Percentiles rank a stretch among this genome's conserved stretches.
phyloP scores from a whole-genome alignment of 2,113 vertebrate species.

The Ameiurus melas region DNA sequence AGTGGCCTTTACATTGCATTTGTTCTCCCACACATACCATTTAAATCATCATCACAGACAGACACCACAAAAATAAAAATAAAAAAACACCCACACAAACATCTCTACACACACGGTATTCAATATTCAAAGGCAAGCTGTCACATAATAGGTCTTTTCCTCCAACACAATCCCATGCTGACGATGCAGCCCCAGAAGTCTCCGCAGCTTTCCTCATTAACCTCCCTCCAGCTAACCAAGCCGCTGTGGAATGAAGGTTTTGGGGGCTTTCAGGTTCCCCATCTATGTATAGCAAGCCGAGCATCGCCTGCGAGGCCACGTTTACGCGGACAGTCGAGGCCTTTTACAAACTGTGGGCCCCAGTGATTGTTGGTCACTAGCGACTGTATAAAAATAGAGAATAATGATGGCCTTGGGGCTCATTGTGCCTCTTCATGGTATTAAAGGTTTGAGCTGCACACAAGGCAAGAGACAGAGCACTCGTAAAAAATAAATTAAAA shows the following conservation, averaged over 20 bases:
- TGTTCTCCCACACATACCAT: slow-evolving; percentile 39
- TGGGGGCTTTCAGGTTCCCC: slow-evolving; percentile 48
- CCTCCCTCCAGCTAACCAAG: slow-evolving; percentile 36
- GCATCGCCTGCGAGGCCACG: slow-evolving; percentile 47
- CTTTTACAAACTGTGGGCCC: slow-evolving; percentile 53
- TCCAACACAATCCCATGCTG: slow-evolving; percentile 60
- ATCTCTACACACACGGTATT: slow-evolving; percentile 56
- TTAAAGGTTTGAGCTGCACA: slow-evolving; percentile 52
- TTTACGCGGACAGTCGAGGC: slow-evolving; percentile 52
- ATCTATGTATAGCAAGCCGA: slow-evolving; percentile 52
- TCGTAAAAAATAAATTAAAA: slow-evolving; percentile 18
- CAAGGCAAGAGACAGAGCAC: slow-evolving; percentile 36
- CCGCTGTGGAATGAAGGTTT: slow-evolving; percentile 54
- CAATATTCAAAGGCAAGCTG: slow-evolving; percentile 72
- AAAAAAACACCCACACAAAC: slow-evolving; percentile 46
- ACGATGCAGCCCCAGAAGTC: slow-evolving; percentile 56
- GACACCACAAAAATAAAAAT: not conserved
- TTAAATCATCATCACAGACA: slow-evolving; percentile 34
- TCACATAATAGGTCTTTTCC: slow-evolving; percentile 66
- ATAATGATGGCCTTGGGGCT: slow-evolving; percentile 58
- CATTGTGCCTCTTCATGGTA: slow-evolving; percentile 58
- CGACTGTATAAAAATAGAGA: slow-evolving; percentile 56
- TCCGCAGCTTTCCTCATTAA: slow-evolving; percentile 27
- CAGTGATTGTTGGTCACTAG: slow-evolving; percentile 55
- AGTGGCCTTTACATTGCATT: slow-evolving; percentile 31